Evolutionary conservation across 2,888 invertebrate species (phyloP).

Genomic region (Polyploca ridens): DNA sequence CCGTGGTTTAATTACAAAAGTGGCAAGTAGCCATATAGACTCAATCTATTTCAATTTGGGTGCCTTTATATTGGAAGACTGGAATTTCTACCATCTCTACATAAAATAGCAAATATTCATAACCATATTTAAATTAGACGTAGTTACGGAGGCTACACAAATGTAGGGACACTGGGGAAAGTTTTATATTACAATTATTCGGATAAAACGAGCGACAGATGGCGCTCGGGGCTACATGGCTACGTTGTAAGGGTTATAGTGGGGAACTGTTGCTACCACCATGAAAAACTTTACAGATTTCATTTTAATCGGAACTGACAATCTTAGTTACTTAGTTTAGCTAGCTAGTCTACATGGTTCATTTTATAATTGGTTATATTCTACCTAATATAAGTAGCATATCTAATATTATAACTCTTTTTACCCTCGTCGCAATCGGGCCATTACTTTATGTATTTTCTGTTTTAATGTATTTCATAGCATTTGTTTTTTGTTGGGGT

Average conservation of each 20-base stretch:
- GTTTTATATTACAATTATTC: slow-evolving; percentile 51
- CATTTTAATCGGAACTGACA: slow-evolving; percentile 26
- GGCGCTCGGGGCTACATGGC: slow-evolving; percentile 31
- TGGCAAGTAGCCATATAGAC: slow-evolving; percentile 4
- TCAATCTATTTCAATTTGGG: neutral
- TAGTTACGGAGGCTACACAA: slow-evolving; percentile 26
- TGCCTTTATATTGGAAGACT: neutral
- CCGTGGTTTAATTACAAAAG: slow-evolving; percentile 12
- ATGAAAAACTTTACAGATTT: slow-evolving; percentile 29
- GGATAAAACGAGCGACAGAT: slow-evolving; percentile 44
- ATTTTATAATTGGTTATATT: neutral
- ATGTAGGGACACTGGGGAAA: slow-evolving; percentile 35
- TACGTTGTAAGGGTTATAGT: slow-evolving; percentile 17
- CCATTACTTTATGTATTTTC: too few relatives aligned
- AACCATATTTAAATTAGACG: slow-evolving; percentile 30
- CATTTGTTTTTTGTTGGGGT: too few relatives aligned
- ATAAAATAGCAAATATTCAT: slow-evolving; percentile 26
- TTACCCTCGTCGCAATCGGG: too few relatives aligned
- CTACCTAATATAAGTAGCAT: neutral
- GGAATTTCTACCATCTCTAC: neutral
- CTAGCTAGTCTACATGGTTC: neutral
- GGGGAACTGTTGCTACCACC: slow-evolving; percentile 17
- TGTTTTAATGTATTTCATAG: too few relatives aligned
- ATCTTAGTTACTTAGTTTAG: neutral
- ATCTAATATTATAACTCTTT: too few relatives aligned